phyloP scores from a whole-genome alignment of 2,797 vertebrate species.

The Mionectes olivaceus region DNA sequence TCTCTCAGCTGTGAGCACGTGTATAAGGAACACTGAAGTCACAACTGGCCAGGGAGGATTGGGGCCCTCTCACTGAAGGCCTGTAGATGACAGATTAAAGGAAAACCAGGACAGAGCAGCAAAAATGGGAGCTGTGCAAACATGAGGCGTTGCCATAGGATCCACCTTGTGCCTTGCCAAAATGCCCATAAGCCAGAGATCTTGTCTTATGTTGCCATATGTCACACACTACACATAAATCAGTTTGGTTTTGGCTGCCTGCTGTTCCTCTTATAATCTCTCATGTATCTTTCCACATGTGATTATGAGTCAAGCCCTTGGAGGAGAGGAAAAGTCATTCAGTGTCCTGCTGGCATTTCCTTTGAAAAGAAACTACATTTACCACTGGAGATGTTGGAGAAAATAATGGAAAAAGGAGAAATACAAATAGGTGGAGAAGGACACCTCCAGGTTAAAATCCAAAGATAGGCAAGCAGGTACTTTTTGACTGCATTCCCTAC shows the following conservation, averaged over 20 bases:
- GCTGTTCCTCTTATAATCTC: slow-evolving; percentile 3
- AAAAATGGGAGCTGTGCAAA: not conserved
- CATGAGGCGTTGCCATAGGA: not conserved
- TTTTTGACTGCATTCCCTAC: not conserved
- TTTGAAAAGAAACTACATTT: not conserved
- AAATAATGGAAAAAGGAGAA: not conserved
- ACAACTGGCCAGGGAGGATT: not conserved
- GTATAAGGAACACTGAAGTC: not conserved
- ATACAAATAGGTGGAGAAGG: not conserved
- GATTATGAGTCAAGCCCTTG: slow-evolving; percentile 21
- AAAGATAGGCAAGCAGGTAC: not conserved
- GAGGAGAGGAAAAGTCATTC: slow-evolving; percentile 8
- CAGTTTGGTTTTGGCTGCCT: slow-evolving; percentile 43
- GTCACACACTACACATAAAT: slow-evolving; percentile 28
- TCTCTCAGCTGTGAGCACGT: not conserved
- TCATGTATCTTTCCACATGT: not conserved
- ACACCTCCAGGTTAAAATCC: not conserved
- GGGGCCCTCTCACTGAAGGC: not conserved
- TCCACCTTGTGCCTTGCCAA: not conserved
- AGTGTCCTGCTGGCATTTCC: not conserved
- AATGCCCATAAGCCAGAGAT: slow-evolving; percentile 39
- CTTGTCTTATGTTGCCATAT: slow-evolving; percentile 38
- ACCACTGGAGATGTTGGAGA: not conserved
- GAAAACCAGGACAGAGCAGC: not conserved
- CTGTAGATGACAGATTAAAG: not conserved